A percentile compares a stretch with the other conserved stretches of the same genome.
phyloP scores from a whole-genome alignment of 1,140 invertebrate genomes.

The Delia radicum region DNA sequence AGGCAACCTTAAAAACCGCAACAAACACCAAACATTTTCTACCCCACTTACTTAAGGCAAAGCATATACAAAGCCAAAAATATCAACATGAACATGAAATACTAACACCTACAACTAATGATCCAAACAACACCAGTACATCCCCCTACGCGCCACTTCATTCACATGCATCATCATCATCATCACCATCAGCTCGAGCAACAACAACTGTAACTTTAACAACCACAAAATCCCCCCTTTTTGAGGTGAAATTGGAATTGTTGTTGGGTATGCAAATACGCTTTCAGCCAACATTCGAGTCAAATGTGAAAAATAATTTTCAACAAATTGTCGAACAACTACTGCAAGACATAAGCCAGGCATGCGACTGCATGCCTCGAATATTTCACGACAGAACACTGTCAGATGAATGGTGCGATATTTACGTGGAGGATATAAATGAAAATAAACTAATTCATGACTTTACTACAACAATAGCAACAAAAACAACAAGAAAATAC shows the following conservation, averaged over 20 bases:
- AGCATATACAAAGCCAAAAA: background rate
- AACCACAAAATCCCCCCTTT: constrained; percentile 39
- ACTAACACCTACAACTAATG: background rate
- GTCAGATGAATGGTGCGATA: background rate
- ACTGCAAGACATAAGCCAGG: constrained; percentile 52
- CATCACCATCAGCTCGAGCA: background rate
- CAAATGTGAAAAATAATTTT: constrained; percentile 54
- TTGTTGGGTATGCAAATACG: constrained; percentile 49
- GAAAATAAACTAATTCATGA: background rate
- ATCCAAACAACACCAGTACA: background rate
- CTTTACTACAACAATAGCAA: background rate
- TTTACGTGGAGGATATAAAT: background rate
- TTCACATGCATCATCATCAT: background rate
- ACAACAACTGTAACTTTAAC: constrained; percentile 23
- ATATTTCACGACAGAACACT: constrained; percentile 39
- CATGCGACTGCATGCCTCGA: constrained; percentile 54
- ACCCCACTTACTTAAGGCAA: background rate
- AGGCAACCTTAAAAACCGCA: background rate
- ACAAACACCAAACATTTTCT: constrained; percentile 10
- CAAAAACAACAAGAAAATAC: background rate
- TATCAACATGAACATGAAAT: background rate
- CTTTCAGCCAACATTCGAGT: constrained; percentile 51
- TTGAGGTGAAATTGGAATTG: constrained; percentile 55
- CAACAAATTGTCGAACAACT: constrained; percentile 55
- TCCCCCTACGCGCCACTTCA: background rate